phyloP scores from a whole-genome alignment of 53 echinoderm and acorn worm species.

The Echinarachnius parma region DNA sequence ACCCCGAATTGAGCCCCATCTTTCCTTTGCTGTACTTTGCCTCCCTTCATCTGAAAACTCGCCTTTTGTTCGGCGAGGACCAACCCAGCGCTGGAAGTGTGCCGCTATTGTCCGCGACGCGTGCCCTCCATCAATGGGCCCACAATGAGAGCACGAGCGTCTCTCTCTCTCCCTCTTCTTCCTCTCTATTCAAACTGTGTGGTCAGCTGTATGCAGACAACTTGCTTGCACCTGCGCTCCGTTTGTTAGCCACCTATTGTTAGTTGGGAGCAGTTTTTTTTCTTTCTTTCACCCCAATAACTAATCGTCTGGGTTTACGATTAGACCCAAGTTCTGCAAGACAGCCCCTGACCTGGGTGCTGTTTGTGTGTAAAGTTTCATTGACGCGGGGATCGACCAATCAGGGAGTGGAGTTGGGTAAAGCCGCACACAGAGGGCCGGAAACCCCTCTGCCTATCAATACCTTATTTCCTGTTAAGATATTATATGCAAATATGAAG shows the following conservation, averaged over 20 bases:
- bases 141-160: slow-evolving; percentile 23
- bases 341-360: slow-evolving; percentile 29
- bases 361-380: slow-evolving; percentile 16
- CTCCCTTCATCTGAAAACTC: slow-evolving; percentile 25
- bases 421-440: slow-evolving; percentile 29
- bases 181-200: slow-evolving; percentile 51
- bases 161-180: slow-evolving; percentile 28
- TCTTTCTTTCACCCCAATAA: neutral
- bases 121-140: slow-evolving; percentile 60
- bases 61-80: slow-evolving; percentile 30
- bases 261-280: slow-evolving; percentile 27
- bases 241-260: slow-evolving; percentile 44
- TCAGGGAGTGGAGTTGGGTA: slow-evolving; percentile 9
- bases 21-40: slow-evolving; percentile 12
- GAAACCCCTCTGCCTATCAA: slow-evolving; percentile 35
- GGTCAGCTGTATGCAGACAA: slow-evolving; percentile 51
- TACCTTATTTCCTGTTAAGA: slow-evolving; percentile 27
- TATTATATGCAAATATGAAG: slow-evolving; percentile 36
- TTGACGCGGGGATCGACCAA: slow-evolving; percentile 25
- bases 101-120: slow-evolving; percentile 67
- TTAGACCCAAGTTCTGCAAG: slow-evolving; percentile 28
- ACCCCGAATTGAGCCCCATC: slow-evolving; percentile 19
- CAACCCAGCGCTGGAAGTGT: slow-evolving; percentile 33
- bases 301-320: slow-evolving; percentile 24
- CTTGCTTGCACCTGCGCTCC: slow-evolving; percentile 54